Base-by-base conservation (phyloP, 2,888 invertebrate genomes). In the Athalia rosae region DNA sequence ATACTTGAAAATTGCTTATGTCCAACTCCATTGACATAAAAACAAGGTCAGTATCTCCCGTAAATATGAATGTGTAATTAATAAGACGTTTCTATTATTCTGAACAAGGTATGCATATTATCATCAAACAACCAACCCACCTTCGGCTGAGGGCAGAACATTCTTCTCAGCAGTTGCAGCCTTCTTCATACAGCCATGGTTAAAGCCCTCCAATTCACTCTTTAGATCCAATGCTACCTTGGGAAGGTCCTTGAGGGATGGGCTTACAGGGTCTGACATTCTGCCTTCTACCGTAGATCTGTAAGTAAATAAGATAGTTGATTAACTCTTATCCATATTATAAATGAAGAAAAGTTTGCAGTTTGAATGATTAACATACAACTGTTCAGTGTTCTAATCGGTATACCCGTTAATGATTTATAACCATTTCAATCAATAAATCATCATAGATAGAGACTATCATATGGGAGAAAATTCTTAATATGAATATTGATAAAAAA, bases 91-190 rank as follows among this genome's bases (percentile, higher is more conserved):
- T 53, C 11, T 53, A 3, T 41, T 67, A 53, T 4, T 66, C 0
- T 48, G 3, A 15, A 53, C 43, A 64, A 7, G 15, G 64, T 47
- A 6, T n/a, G 47, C 13, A 47, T 47, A 8, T 64, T 64, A 28
- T 81, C 82, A 79, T 77, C 76, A 77, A 78, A 28, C 28, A 28
- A 28, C 50, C 13, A 66, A 50, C 81, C 81, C 91, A 98, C 98
- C 98, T 95, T 97, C 96, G 84, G 97, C 97, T 62, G 98, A 96
- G 78, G 98, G 98, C 85, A 99, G 92, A 80, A 97, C 93, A 79
- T 96, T 96, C 91, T 98, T 99, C 90, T 98, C 98, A 82, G 95
- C 94, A 78, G 97, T 98, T 85, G 95, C 95, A 7, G 97, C 96
- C 88, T 96, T 96, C 89, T 96, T 96, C 90, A 99, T 93, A 87